Percentiles rank a stretch among this genome's conserved stretches.
These are phyloP conservation scores for Drosophila nebulosa DNA, from an alignment of 1,140 invertebrate species.

Conservation along the genomic window DNA sequence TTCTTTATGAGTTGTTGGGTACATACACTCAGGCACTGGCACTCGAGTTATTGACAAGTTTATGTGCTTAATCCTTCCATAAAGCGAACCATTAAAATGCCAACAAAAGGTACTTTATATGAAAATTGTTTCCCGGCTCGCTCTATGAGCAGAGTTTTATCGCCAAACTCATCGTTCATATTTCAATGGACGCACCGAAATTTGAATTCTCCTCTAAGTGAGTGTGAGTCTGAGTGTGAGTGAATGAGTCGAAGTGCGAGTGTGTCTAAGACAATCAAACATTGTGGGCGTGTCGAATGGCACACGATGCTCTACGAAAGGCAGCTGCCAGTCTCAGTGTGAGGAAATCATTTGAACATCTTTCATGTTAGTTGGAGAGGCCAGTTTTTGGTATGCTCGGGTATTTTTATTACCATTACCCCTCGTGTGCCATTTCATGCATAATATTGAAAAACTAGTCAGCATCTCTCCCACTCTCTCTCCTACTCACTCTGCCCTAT, in stretches of 20 bases:
- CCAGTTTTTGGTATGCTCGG: conserved; percentile 49
- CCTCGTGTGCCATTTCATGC: conserved; percentile 43
- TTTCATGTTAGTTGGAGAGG: background rate
- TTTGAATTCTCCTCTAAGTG: conserved; percentile 47
- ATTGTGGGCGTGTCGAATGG: conserved; percentile 62
- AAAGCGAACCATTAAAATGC: conserved; percentile 77
- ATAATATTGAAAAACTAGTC: conserved; percentile 56
- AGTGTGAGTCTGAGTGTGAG: conserved; percentile 5
- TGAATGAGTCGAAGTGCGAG: background rate
- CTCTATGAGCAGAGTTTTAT: conserved; percentile 45
- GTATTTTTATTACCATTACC: conserved; percentile 64
- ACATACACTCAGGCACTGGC: conserved; percentile 44
- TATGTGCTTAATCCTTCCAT: conserved; percentile 79
- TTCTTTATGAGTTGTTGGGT: conserved; percentile 21
- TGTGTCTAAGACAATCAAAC: conserved; percentile 55
- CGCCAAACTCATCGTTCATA: conserved; percentile 60
- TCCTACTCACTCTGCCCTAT: background rate
- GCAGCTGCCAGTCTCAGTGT: conserved; percentile 27
- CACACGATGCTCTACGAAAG: conserved; percentile 25
- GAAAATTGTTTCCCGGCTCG: conserved; percentile 59
- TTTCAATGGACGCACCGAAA: conserved; percentile 75
- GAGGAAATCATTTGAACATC: conserved; percentile 19
- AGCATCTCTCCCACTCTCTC: background rate
- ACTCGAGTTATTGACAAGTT: conserved; percentile 79
- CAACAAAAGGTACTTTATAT: conserved; percentile 80